A percentile compares a stretch with the other conserved stretches of the same genome.
These are phyloP conservation scores for Argyrosomus regius DNA, from an alignment of 2,797 vertebrate species.

Conservation along the genomic window DNA sequence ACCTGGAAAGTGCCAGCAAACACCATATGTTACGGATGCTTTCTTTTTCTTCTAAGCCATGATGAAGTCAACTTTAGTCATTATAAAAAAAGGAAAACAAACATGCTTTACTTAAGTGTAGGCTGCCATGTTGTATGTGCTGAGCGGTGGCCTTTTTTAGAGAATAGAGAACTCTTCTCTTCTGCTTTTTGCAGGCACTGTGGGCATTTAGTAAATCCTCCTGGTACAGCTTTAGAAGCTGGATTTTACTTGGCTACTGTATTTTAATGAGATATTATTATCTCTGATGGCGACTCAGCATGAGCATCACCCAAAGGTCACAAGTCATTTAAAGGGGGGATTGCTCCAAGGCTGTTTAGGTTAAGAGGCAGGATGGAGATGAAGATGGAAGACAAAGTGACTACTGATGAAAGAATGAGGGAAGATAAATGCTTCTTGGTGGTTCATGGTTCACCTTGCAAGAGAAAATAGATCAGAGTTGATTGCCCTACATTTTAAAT, in stretches of 20 bases:
- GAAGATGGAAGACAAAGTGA: constrained; percentile 29
- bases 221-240: constrained; percentile 43
- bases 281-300: constrained; percentile 53
- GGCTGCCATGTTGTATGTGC: constrained; percentile 13
- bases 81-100: constrained; percentile 15
- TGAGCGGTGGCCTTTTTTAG: constrained; percentile 7
- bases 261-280: constrained; percentile 69
- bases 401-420: constrained; percentile 34
- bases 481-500: constrained; percentile 11
- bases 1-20: constrained; percentile 63
- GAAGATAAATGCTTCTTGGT: constrained; percentile 21
- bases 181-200: constrained; percentile 40
- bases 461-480: constrained; percentile 20
- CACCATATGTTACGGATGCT: constrained; percentile 63
- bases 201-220: constrained; percentile 39
- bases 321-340: constrained; percentile 43
- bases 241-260: constrained; percentile 49
- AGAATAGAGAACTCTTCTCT: constrained; percentile 27
- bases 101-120: background rate
- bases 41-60: constrained; percentile 30
- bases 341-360: constrained; percentile 52
- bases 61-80: constrained; percentile 31
- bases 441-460: constrained; percentile 9
- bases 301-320: constrained; percentile 71
- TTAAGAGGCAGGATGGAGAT: constrained; percentile 42